Percentiles rank a stretch among this genome's conserved stretches.
Evolutionary conservation across 1,140 invertebrate species (phyloP).

Genomic region (Asbolus verrucosus): DNA sequence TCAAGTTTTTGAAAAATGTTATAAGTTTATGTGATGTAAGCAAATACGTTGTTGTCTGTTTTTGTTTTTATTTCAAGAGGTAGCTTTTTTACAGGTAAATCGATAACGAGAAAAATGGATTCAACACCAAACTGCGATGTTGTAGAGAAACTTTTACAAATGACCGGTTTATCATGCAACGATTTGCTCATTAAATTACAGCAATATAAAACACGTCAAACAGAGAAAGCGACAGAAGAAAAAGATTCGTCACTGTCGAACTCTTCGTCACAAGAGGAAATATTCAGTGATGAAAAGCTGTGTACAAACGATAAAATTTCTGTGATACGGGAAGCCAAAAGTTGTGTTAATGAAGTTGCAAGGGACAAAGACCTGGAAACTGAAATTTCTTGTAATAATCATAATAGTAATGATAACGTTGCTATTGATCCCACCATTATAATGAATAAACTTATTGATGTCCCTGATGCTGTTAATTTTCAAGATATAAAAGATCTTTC

Average conservation of each 20-base stretch:
- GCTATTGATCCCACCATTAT: too few species aligned
- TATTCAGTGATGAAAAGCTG: neutral
- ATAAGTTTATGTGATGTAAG: too few species aligned
- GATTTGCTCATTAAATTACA: constrained; percentile 37
- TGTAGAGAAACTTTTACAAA: constrained; percentile 35
- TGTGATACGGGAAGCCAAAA: constrained; percentile 30
- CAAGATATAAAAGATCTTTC: too few species aligned
- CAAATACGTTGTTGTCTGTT: too few species aligned
- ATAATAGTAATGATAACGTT: too few species aligned
- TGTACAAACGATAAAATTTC: constrained; percentile 5
- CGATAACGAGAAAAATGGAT: constrained; percentile 1
- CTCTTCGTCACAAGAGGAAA: neutral
- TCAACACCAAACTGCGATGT: neutral
- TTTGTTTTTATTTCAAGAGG: neutral
- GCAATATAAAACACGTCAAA: constrained; percentile 2
- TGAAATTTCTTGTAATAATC: neutral
- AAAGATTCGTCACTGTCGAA: neutral
- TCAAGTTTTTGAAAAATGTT: too few species aligned
- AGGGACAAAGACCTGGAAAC: neutral
- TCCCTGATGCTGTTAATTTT: too few species aligned
- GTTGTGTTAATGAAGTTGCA: neutral
- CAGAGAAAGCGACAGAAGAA: too few species aligned
- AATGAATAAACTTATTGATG: too few species aligned
- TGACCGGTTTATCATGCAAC: constrained; percentile 35
- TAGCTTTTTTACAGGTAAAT: neutral